phyloP scores from a whole-genome alignment of 2,888 invertebrate genomes.

The Clunio marinus region DNA sequence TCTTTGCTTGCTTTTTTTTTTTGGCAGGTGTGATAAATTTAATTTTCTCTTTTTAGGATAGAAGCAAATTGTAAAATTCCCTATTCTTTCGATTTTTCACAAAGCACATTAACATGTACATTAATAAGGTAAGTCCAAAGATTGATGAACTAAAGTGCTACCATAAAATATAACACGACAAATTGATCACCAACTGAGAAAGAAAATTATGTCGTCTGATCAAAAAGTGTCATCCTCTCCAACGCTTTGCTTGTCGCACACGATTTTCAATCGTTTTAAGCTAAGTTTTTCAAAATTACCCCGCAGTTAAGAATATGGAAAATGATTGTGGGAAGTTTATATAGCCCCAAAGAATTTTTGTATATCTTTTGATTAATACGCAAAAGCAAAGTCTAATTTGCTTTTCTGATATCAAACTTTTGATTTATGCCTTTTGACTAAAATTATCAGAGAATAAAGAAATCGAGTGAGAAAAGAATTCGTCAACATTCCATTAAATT shows the following conservation, averaged over 20 bases:
- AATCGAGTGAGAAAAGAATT: neutral
- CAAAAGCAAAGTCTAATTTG: neutral
- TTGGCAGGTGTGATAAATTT: no score
- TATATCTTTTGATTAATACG: constrained; percentile 21
- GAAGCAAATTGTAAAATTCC: no score
- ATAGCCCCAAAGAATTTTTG: neutral
- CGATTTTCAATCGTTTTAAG: no score
- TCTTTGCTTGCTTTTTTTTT: no score
- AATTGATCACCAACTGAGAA: neutral
- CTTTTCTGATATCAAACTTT: neutral
- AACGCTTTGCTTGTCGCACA: neutral
- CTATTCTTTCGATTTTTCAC: no score
- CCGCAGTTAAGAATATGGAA: constrained; percentile 4
- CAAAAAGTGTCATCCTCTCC: neutral
- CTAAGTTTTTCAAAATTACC: neutral
- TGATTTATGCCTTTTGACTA: constrained; percentile 17
- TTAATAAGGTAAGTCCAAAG: no score
- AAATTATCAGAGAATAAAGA: neutral
- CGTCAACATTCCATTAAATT: neutral
- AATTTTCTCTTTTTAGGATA: no score
- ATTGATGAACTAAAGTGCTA: no score
- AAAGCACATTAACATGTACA: no score
- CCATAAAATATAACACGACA: neutral
- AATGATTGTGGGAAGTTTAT: neutral
- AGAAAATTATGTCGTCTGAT: neutral